Percentiles rank a stretch among this genome's conserved stretches.
Conservation (phyloP, 2,113 vertebrate genomes). For the Calypte anna region DNA sequence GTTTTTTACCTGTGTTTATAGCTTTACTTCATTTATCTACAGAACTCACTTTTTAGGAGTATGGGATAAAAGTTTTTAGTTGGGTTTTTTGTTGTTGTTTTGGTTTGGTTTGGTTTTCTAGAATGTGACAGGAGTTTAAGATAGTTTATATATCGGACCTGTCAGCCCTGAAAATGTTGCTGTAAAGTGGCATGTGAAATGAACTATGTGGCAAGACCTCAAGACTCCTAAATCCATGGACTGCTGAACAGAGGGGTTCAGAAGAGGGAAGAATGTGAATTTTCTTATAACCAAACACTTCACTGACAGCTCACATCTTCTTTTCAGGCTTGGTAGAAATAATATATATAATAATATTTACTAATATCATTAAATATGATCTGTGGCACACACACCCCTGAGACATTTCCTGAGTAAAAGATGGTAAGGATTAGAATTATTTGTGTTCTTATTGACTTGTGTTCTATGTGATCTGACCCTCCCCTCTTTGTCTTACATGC, state of each 20-base stretch:
- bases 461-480: background rate
- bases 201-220: background rate
- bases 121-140: background rate
- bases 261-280: background rate
- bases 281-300: background rate
- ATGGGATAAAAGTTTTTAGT: background rate
- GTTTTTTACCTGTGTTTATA: background rate
- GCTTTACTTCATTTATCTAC: background rate
- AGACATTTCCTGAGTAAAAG: background rate
- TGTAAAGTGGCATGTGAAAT: background rate
- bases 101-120: background rate
- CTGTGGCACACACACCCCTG: background rate
- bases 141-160: background rate
- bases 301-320: background rate
- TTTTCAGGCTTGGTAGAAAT: background rate
- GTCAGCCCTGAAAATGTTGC: background rate
- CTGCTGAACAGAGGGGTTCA: background rate
- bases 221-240: background rate
- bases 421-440: background rate
- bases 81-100: background rate
- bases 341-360: background rate
- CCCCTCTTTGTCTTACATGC: background rate
- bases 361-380: background rate
- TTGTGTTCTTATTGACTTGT: background rate
- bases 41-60: background rate